A percentile compares a stretch with the other conserved stretches of the same genome.
phyloP scores from a whole-genome alignment of 2,888 invertebrate genomes.

The Drosophila demipolita region DNA sequence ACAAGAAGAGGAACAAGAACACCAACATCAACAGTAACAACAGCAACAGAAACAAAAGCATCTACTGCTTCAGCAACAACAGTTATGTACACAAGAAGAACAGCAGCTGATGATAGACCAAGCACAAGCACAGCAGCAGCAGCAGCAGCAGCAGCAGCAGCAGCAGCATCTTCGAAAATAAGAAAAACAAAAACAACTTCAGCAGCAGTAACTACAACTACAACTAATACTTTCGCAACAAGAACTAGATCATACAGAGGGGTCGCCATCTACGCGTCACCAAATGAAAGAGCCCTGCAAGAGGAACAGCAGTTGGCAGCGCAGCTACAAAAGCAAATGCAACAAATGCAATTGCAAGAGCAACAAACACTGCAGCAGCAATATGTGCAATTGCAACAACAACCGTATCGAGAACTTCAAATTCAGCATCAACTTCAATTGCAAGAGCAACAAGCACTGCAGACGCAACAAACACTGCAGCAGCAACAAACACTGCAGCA shows the following conservation, averaged over 20 bases:
- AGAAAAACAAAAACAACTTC: conserved; percentile 2
- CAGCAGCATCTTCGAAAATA: conserved; percentile 16
- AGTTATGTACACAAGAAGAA: conserved; percentile 9
- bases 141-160: conserved; percentile 28
- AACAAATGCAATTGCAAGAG: conserved; percentile 6
- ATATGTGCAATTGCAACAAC: conserved; percentile 5
- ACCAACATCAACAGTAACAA: conserved; percentile 6
- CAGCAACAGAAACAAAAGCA: conserved; percentile 3
- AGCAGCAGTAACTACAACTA: background rate
- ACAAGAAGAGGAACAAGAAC: conserved; percentile 3
- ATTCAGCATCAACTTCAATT: background rate
- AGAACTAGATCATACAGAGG: conserved; percentile 7
- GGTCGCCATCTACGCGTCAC: conserved; percentile 4
- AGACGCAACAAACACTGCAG: conserved; percentile 3
- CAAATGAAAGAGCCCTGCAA: background rate
- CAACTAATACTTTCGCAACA: conserved; percentile 7
- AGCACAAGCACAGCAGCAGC: conserved; percentile 22
- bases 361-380: conserved; percentile 5
- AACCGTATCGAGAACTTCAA: conserved; percentile 1
- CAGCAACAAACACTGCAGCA: conserved; percentile 8
- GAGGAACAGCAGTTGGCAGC: conserved; percentile 5
- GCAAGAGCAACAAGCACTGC: conserved; percentile 2
- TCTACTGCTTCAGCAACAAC: conserved; percentile 5
- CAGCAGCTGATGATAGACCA: conserved; percentile 2
- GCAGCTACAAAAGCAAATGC: conserved; percentile 13